Percentiles rank a stretch among this genome's conserved stretches.
phyloP scores from a whole-genome alignment of 2,797 vertebrate species.

The Amniataba percoides region DNA sequence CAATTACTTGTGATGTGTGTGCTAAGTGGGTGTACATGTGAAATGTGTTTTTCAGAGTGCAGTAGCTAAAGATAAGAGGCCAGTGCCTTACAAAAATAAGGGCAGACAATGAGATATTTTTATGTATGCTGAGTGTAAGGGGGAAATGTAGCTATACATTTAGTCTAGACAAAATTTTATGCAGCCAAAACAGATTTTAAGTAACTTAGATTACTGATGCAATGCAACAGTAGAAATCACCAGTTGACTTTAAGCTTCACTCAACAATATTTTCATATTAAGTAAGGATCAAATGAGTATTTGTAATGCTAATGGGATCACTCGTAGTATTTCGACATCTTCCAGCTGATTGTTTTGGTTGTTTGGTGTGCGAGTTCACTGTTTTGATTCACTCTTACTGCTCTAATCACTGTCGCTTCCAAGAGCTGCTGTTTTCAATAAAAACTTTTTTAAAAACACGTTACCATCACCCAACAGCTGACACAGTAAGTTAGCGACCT shows the following conservation, averaged over 20 bases:
- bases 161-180: not conserved
- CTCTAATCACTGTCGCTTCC: not conserved
- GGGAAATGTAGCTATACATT: not conserved
- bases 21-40: slow-evolving; percentile 32
- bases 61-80: slow-evolving; percentile 14
- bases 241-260: not conserved
- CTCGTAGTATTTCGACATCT: not conserved
- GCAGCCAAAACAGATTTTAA: not conserved
- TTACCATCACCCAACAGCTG: not conserved
- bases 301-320: not conserved
- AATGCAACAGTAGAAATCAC: not conserved
- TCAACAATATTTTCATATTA: not conserved
- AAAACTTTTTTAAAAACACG: not conserved
- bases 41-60: slow-evolving; percentile 4
- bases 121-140: not conserved
- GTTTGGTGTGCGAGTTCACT: not conserved
- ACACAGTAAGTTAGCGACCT: not conserved
- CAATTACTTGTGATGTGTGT: slow-evolving; percentile 58
- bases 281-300: not conserved
- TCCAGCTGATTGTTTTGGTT: not conserved
- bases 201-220: too few relatives aligned
- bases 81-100: slow-evolving; percentile 13
- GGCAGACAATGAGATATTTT: not conserved
- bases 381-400: not conserved
- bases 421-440: slow-evolving; percentile 1